Base-by-base conservation (phyloP, 1,140 invertebrate genomes). In the Scaptodrosophila lebanonensis region DNA sequence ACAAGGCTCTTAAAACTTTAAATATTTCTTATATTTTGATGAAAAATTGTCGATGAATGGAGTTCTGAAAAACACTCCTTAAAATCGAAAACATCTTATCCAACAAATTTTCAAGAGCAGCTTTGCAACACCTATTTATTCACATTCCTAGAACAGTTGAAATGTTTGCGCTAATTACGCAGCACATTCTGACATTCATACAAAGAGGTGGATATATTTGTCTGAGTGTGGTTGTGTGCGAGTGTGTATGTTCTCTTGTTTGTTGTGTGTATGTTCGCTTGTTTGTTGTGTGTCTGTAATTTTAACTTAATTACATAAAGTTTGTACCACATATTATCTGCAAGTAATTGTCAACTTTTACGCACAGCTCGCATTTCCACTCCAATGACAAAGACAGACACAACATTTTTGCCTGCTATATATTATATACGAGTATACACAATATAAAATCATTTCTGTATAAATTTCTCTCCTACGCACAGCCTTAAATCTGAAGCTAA, bases 131-230 rank as follows among this genome's bases (percentile, higher is more conserved):
- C 22, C 44, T 29, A 22, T 36, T 20, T 30, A 45, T 35, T n/a
- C 43, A 64, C 45, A 30, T 60, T 48, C 54, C 12, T n/a, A 11
- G 2, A 13, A 35, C 6, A 36, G 5, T 50, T 58, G 45, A 53
- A 65, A 73, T 44, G 59, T 73, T 58, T 48, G 20, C 49, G 51
- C 59, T 75, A 73, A 73, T 73, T 73, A 68, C 60, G 44, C 52
- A 65, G 51, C 54, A 49, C 51, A 48, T 75, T 68, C 50, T 25
- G 22, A 25, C 22, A 25, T 35, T 44, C 16, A 30, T 29, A 39
- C 15, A 42, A 17, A 20, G n/a, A n/a, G n/a, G n/a, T n/a, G 22
- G 22, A 25, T 4, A 25, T 25, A 25, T n/a, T n/a, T 5, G 13
- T 38, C 40, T 50, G 32, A 1, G 20, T 5, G 33, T 7, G 38